phyloP scores from a whole-genome alignment of 2,888 invertebrate species.

The Drosophila vallismaia region DNA sequence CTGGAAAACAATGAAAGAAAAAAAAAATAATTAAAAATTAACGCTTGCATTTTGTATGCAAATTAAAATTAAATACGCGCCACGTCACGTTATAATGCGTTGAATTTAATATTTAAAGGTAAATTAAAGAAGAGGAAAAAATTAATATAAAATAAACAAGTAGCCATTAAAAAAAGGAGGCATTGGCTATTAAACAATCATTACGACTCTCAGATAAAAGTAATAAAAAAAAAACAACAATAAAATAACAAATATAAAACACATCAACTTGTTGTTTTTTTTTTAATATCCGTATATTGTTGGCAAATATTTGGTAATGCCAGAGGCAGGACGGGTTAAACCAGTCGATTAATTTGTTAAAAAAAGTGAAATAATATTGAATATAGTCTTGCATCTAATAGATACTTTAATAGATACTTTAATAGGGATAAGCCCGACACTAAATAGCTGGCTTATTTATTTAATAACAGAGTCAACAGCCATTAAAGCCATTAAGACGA shows the following conservation, averaged over 20 bases:
- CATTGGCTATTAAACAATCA: constrained; percentile 66
- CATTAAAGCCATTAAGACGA: constrained; percentile 64
- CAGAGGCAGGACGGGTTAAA: constrained; percentile 17
- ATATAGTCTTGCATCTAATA: constrained; percentile 1
- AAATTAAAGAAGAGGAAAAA: constrained; percentile 9
- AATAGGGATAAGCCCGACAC: too few species aligned
- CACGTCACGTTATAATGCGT: constrained; percentile 47
- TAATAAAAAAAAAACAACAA: constrained; percentile 40
- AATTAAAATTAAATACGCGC: constrained; percentile 59
- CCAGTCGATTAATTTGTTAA: constrained; percentile 18
- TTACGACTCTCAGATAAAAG: constrained; percentile 60
- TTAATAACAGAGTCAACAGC: constrained; percentile 63
- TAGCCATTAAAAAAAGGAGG: constrained; percentile 54
- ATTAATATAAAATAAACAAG: neutral
- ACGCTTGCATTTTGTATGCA: constrained; percentile 61
- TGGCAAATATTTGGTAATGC: constrained; percentile 14
- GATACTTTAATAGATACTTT: neutral
- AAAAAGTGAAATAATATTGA: constrained; percentile 16
- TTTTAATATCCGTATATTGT: constrained; percentile 2
- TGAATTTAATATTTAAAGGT: constrained; percentile 5
- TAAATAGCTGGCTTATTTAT: constrained; percentile 67
- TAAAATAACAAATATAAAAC: constrained; percentile 17
- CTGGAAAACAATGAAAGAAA: constrained; percentile 40
- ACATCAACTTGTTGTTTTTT: constrained; percentile 33
- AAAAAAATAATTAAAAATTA: constrained; percentile 58